Percentiles rank a stretch among this genome's conserved stretches.
phyloP scores from a whole-genome alignment of 2,888 invertebrate species.

The Eubasilissa splendida region DNA sequence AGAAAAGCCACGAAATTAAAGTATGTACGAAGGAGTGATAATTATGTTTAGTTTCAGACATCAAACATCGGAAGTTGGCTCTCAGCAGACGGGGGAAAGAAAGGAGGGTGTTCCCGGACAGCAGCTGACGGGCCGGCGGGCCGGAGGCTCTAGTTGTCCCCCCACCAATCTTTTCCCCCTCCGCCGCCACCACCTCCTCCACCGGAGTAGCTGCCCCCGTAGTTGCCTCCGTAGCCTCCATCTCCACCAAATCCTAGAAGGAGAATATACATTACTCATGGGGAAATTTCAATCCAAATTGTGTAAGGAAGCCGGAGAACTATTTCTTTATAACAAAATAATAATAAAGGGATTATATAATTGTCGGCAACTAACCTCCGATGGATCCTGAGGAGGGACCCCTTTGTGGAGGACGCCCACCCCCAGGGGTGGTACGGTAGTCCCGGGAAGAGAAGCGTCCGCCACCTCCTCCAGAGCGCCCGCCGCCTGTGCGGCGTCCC shows the following conservation, averaged over 20 bases:
- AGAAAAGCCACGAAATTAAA: too few species aligned
- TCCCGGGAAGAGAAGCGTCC: conserved; percentile 77
- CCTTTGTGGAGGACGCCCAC: conserved; percentile 47
- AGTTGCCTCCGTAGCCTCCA: conserved; percentile 67
- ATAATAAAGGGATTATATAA: too few species aligned
- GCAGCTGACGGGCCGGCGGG: conserved; percentile 1
- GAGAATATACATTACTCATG: neutral
- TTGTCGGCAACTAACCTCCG: conserved; percentile 26
- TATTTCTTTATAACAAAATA: neutral
- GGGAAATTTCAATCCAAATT: neutral
- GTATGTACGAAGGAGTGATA: too few species aligned
- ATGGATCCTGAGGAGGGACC: conserved; percentile 45
- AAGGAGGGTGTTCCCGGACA: neutral
- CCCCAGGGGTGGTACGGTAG: conserved; percentile 70
- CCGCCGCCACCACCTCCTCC: conserved; percentile 65
- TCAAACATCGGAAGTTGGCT: too few species aligned
- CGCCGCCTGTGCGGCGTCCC: conserved; percentile 68
- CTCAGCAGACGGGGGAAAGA: too few species aligned
- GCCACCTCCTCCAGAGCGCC: conserved; percentile 72
- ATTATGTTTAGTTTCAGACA: too few species aligned
- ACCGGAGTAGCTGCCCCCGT: conserved; percentile 64
- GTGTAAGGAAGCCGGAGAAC: neutral
- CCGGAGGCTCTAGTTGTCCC: conserved; percentile 51
- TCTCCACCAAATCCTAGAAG: conserved; percentile 63
- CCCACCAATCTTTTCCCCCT: conserved; percentile 71